A percentile compares a stretch with the other conserved stretches of the same genome.
Conservation (phyloP, 2,797 vertebrate genomes). For the Sebastes trivittatus region DNA sequence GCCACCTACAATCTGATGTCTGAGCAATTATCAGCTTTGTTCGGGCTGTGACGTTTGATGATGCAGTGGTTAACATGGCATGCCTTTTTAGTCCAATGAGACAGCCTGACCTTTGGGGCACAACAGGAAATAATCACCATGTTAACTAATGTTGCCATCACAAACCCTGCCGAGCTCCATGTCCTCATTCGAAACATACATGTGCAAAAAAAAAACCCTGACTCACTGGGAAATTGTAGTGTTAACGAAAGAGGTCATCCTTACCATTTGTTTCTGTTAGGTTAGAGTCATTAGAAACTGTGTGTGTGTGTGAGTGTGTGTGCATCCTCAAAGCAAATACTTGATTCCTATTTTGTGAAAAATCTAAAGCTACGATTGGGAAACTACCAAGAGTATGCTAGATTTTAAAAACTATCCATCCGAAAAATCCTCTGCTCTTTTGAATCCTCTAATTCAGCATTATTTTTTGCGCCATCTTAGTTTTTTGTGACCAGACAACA, state of each 20-base stretch:
- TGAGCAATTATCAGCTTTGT: conserved; percentile 42
- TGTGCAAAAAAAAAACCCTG: not conserved
- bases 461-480: not conserved
- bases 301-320: not conserved
- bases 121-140: conserved; percentile 26
- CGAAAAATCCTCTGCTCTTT: no score
- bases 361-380: no score
- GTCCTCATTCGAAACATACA: not conserved
- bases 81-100: conserved; percentile 23
- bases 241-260: not conserved
- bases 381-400: no score
- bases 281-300: not conserved
- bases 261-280: conserved; percentile 16
- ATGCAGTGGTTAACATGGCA: conserved; percentile 2
- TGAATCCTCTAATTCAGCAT: not conserved
- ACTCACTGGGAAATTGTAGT: conserved; percentile 9
- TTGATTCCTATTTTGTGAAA: no score
- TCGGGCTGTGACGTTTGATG: conserved; percentile 10
- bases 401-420: no score
- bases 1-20: conserved; percentile 38
- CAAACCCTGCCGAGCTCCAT: conserved; percentile 3
- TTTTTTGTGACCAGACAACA: not conserved
- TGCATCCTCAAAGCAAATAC: no score
- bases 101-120: conserved; percentile 41
- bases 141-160: conserved; percentile 1